A percentile compares a stretch with the other conserved stretches of the same genome.
Evolutionary conservation across 2,888 invertebrate species (phyloP).

Genomic region (Congeria kusceri): DNA sequence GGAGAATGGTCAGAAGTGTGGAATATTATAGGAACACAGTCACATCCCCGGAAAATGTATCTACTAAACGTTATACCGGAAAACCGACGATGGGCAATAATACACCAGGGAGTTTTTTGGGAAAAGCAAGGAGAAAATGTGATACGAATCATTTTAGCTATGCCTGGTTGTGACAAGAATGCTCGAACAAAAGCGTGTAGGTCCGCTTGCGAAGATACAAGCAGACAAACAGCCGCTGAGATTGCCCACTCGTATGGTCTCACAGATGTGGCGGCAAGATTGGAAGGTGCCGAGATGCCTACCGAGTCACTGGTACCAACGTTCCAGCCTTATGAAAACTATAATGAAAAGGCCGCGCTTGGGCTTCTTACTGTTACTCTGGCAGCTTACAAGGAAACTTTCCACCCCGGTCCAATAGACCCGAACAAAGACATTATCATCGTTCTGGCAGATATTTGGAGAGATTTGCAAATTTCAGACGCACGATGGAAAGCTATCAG

Average conservation of each 20-base stretch:
- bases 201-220: constrained; percentile 47
- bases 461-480: constrained; percentile 37
- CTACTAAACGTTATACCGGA: constrained; percentile 63
- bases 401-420: constrained; percentile 49
- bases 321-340: constrained; percentile 3
- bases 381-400: constrained; percentile 60
- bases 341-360: constrained; percentile 31
- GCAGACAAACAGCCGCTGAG: constrained; percentile 44
- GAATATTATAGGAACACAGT: constrained; percentile 52
- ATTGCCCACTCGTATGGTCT: constrained; percentile 55
- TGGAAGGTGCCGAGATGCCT: not conserved
- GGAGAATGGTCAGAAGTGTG: constrained; percentile 55
- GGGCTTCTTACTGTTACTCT: constrained; percentile 51
- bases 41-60: constrained; percentile 39
- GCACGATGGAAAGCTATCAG: constrained; percentile 46
- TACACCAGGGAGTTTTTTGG: constrained; percentile 65
- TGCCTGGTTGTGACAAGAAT: constrained; percentile 42
- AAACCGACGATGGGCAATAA: constrained; percentile 62
- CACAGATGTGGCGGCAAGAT: constrained; percentile 9
- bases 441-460: constrained; percentile 46
- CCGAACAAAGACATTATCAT: constrained; percentile 23
- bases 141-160: constrained; percentile 41
- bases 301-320: not conserved
- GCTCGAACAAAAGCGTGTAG: constrained; percentile 56
- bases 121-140: constrained; percentile 35